A percentile compares a stretch with the other conserved stretches of the same genome.
Evolutionary conservation across 2,888 invertebrate genomes (phyloP).

Genomic region (Trachelus stipa): DNA sequence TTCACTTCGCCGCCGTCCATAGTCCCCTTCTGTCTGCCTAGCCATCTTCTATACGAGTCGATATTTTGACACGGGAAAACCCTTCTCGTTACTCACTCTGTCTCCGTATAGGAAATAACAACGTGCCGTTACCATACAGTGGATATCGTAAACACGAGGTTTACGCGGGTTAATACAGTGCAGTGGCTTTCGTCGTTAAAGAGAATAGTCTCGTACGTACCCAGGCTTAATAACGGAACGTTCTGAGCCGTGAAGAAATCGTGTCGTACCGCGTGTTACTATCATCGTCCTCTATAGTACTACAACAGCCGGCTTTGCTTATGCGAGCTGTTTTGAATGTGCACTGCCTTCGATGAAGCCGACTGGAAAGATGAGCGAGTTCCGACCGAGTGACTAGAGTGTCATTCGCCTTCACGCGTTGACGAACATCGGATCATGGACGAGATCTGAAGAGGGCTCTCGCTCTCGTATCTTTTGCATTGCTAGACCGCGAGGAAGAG

Average conservation of each 20-base stretch:
- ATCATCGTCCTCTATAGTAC: not conserved
- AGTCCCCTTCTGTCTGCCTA: not conserved
- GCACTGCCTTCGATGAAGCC: not conserved
- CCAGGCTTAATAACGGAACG: not conserved
- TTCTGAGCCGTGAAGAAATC: not conserved
- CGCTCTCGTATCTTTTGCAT: not conserved
- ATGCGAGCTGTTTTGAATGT: not conserved
- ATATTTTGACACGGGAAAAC: not conserved
- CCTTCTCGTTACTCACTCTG: not conserved
- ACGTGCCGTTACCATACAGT: not conserved
- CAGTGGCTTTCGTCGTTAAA: not conserved
- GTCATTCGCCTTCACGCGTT: not conserved
- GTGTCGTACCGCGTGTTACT: not conserved
- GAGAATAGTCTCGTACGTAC: not conserved
- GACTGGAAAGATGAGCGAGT: not conserved
- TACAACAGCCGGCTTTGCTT: not conserved
- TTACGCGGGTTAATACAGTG: not conserved
- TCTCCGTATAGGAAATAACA: not conserved
- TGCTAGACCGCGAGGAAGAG: not conserved
- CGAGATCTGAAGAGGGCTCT: slow-evolving; percentile 7
- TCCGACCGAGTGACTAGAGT: not conserved
- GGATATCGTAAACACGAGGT: not conserved
- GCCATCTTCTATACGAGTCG: not conserved
- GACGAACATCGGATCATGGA: slow-evolving; percentile 1
- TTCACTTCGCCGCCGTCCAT: not conserved